These are phyloP conservation scores for Hassar affinis DNA, from an alignment of 2,113 vertebrate species.

Conservation along the genomic window DNA sequence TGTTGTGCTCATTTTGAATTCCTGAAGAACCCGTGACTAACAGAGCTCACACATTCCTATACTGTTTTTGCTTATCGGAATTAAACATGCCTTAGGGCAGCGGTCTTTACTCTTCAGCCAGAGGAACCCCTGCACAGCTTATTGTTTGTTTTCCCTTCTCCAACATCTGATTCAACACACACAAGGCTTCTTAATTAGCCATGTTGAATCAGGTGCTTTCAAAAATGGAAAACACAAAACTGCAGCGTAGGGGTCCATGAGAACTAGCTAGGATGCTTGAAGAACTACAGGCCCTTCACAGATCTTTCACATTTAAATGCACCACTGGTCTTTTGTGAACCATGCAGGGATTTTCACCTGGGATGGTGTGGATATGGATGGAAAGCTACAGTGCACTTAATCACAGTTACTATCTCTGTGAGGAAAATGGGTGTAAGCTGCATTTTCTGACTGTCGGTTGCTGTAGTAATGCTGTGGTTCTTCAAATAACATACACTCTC, in stretches of 20 bases:
- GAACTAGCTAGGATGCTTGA: constrained; percentile 2
- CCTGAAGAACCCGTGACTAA: background rate
- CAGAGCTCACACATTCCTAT: constrained; percentile 15
- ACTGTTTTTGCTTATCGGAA: constrained; percentile 22
- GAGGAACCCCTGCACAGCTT: constrained; percentile 35
- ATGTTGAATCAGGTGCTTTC: constrained; percentile 46
- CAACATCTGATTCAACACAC: constrained; percentile 48
- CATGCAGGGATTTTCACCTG: background rate
- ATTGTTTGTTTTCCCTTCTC: constrained; percentile 37
- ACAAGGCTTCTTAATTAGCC: constrained; percentile 23
- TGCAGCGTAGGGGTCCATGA: constrained; percentile 25
- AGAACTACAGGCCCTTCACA: background rate
- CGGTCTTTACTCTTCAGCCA: background rate
- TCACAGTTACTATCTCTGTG: background rate
- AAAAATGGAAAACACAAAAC: constrained; percentile 34
- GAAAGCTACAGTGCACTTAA: background rate
- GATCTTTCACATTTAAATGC: background rate
- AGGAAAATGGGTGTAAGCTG: background rate
- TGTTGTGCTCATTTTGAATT: background rate
- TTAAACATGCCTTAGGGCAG: constrained; percentile 6
- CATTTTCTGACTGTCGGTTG: background rate
- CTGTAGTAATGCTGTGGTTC: background rate
- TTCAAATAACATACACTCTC: background rate
- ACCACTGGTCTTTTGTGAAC: background rate
- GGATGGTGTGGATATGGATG: background rate